Conservation (phyloP, 2,888 invertebrate genomes). For the Amphipyra tragopoginis region DNA sequence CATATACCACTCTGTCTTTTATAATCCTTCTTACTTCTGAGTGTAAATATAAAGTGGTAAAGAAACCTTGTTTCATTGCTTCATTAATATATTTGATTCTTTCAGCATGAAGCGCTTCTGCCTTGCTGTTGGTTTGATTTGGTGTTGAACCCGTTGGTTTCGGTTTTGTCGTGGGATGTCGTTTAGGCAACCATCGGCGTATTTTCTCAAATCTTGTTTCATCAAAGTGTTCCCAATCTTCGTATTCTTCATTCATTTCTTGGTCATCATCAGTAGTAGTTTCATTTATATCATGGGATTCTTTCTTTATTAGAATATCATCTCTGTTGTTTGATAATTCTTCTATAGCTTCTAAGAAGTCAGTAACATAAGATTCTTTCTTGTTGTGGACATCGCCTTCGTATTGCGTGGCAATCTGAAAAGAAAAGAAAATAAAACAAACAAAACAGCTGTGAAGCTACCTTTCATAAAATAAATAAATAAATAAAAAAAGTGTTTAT, state of each 20-base stretch:
- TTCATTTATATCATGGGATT: not conserved
- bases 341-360: not conserved
- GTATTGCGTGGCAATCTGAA: not conserved
- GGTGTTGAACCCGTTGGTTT: not conserved
- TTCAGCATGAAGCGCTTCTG: slow-evolving; percentile 35
- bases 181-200: slow-evolving; percentile 11
- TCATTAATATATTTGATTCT: slow-evolving; percentile 57
- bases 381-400: not conserved
- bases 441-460: too few species aligned
- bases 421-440: not conserved
- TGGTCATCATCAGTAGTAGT: not conserved
- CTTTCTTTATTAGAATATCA: not conserved
- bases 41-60: slow-evolving; percentile 65
- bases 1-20: slow-evolving; percentile 51
- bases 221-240: not conserved
- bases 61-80: slow-evolving; percentile 55
- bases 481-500: too few species aligned
- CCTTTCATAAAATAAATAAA: too few species aligned
- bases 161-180: not conserved
- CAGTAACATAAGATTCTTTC: not conserved
- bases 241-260: not conserved
- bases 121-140: not conserved
- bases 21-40: slow-evolving; percentile 68
- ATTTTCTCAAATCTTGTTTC: slow-evolving; percentile 8
- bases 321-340: not conserved